phyloP scores from a whole-genome alignment of 1,140 invertebrate genomes.

The Aphaenogaster floridana region DNA sequence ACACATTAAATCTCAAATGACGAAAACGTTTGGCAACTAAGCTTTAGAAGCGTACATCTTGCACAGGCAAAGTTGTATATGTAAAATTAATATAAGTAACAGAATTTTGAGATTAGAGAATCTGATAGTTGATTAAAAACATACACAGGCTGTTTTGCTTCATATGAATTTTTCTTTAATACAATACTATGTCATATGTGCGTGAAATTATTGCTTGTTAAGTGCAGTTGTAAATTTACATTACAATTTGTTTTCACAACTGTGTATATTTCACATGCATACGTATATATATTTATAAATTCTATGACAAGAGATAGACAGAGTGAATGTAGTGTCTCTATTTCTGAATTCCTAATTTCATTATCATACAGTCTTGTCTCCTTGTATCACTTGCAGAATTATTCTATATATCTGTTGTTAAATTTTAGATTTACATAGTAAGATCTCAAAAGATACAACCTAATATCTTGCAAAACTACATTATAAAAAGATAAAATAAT shows the following conservation, averaged over 20 bases:
- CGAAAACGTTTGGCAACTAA: constrained; percentile 21
- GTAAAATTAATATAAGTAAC: constrained; percentile 26
- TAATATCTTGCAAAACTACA: constrained; percentile 34
- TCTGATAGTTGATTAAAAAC: background rate
- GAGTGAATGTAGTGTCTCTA: constrained; percentile 15
- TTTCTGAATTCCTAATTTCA: constrained; percentile 27
- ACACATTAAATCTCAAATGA: constrained; percentile 23
- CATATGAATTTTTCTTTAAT: background rate
- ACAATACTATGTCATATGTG: background rate
- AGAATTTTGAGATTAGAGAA: background rate
- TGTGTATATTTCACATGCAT: background rate
- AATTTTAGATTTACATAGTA: constrained; percentile 55
- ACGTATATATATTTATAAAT: constrained; percentile 25
- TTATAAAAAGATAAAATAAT: background rate
- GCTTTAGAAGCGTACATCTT: constrained; percentile 19
- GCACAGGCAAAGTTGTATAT: constrained; percentile 37
- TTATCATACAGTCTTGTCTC: background rate
- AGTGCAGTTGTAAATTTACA: constrained; percentile 21
- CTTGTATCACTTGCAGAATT: constrained; percentile 1
- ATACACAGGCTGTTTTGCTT: constrained; percentile 5
- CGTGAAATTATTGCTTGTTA: background rate
- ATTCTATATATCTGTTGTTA: constrained; percentile 20
- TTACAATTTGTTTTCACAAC: constrained; percentile 13
- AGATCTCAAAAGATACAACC: constrained; percentile 27
- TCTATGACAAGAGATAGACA: constrained; percentile 48